phyloP scores from a whole-genome alignment of 37 sponge, comb jelly and placozoan species.

The Hexactinellida sp. region DNA sequence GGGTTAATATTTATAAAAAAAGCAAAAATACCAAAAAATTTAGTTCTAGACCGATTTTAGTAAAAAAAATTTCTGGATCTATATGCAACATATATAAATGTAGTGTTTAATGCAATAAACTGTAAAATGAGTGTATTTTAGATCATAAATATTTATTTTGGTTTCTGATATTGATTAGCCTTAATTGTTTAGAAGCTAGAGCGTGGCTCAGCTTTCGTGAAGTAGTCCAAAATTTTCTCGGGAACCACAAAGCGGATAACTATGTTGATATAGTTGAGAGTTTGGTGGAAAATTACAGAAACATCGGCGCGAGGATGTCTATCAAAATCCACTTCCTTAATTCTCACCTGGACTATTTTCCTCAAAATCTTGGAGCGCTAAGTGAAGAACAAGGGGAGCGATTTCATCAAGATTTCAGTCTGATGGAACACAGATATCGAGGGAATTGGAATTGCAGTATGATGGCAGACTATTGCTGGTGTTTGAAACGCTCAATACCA shows the following conservation, averaged over 20 bases:
- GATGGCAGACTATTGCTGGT: not conserved
- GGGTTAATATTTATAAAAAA: too few relatives aligned
- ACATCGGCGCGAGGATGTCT: not conserved
- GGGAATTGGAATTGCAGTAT: not conserved
- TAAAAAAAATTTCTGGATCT: too few relatives aligned
- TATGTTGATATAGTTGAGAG: too few relatives aligned
- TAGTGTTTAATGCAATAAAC: too few relatives aligned
- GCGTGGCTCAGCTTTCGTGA: not conserved
- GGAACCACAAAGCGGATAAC: not conserved
- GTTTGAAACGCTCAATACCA: not conserved
- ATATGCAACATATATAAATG: too few relatives aligned
- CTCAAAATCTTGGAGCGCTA: not conserved
- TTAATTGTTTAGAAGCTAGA: not conserved
- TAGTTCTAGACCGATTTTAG: too few relatives aligned
- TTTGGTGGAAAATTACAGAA: not conserved
- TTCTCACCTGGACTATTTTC: not conserved
- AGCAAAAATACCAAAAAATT: too few relatives aligned
- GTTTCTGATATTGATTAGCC: too few relatives aligned
- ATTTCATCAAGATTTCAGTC: not conserved
- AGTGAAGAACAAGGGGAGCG: not conserved
- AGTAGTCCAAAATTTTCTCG: not conserved
- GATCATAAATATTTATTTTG: too few relatives aligned
- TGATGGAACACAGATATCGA: not conserved
- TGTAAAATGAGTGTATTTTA: too few relatives aligned
- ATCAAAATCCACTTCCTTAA: too few relatives aligned